Base-by-base conservation (phyloP, 1,140 invertebrate species). In the Aricia agestis region DNA sequence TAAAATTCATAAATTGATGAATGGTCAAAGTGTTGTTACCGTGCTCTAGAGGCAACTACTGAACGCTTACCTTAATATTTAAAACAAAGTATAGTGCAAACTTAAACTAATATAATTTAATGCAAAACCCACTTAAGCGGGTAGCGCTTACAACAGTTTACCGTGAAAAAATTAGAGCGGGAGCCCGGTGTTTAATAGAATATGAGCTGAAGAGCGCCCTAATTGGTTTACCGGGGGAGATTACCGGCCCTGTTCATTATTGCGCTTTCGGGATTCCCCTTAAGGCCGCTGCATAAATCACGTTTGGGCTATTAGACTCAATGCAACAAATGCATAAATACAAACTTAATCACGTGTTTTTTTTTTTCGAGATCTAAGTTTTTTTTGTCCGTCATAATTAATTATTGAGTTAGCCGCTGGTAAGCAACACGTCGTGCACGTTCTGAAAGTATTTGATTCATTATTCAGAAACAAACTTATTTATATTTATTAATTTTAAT, bases 151-250 rank as follows among this genome's bases (percentile, higher is more conserved):
- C 59, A 19, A 11, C 59, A 45, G 11, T 67, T 42, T 52, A 17
- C 19, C 13, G 31, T 69, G 17, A 63, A 69, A 69, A 69, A 69
- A 69, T 69, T 63, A 61, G 41, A 61, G 19, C 59, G 19, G 31
- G 32, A n/a, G 32, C 63, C 18, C 45, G 25, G 68, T 72, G 36
- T 69, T 72, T 73, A 77, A 75, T 75, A 75, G 70, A 73, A 72
- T 73, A 77, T 77, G 72, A 75, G 72, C 69, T 72, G 58, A 59
- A 70, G 59, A 73, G 68, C 42, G 32, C 67, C 71, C 72, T 84
- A 84, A 83, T 84, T 83, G 78, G 79, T 81, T 82, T 81, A 84
- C 75, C 74, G 76, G 74, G 58, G 58, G 66, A 78, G 76, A 82
- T 85, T 81, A 81, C 72, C 69, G 71, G 73, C 71, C 74, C 74